phyloP scores from a whole-genome alignment of 2,888 invertebrate genomes.

The Hirtodrosophila duncani region DNA sequence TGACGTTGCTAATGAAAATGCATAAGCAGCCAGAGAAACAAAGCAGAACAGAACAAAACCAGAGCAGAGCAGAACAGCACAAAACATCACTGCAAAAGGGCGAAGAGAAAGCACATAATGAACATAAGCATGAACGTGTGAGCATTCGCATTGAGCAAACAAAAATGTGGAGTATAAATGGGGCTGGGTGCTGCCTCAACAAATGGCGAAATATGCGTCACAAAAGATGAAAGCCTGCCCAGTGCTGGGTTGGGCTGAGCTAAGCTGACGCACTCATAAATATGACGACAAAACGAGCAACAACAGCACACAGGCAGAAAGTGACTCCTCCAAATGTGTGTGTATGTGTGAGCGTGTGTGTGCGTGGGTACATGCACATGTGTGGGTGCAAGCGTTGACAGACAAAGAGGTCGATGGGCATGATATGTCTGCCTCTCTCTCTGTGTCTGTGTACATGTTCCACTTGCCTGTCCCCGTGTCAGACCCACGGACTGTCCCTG shows the following conservation, averaged over 20 bases:
- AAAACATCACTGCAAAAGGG: too few species aligned
- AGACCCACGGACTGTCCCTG: too few species aligned
- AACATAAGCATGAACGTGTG: slow-evolving; percentile 1
- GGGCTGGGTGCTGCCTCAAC: slow-evolving; percentile 10
- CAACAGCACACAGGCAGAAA: slow-evolving; percentile 9
- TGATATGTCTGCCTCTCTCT: slow-evolving; percentile 1
- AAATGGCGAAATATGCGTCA: slow-evolving; percentile 44
- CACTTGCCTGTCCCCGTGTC: neutral
- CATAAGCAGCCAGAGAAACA: slow-evolving; percentile 61
- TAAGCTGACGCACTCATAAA: slow-evolving; percentile 57
- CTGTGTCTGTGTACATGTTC: neutral
- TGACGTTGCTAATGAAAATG: slow-evolving; percentile 68
- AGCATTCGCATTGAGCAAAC: slow-evolving; percentile 18
- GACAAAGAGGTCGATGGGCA: slow-evolving; percentile 34
- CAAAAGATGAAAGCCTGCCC: slow-evolving; percentile 65
- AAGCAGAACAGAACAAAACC: neutral
- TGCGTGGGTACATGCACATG: neutral
- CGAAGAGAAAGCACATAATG: neutral
- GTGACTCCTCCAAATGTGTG: neutral
- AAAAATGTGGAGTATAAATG: too few species aligned
- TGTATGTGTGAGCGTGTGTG: slow-evolving; percentile 3
- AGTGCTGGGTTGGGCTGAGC: too few species aligned
- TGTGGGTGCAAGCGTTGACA: slow-evolving; percentile 27
- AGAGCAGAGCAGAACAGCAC: too few species aligned
- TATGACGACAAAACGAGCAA: slow-evolving; percentile 33